These are phyloP conservation scores for Megalops cyprinoides DNA, from an alignment of 2,797 vertebrate genomes.

Conservation along the genomic window DNA sequence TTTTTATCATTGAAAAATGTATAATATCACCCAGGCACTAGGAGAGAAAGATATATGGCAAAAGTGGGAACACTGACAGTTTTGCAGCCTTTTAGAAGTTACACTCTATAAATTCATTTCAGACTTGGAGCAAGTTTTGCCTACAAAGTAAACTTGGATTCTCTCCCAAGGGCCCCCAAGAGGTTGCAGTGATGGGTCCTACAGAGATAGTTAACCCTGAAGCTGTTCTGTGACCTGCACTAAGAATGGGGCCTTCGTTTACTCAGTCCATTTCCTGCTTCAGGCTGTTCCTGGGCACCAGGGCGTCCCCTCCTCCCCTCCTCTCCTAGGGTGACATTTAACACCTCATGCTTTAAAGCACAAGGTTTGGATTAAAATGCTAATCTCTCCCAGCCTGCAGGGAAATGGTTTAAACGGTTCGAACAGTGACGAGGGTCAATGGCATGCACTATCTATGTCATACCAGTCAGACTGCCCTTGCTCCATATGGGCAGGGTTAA, in stretches of 20 bases:
- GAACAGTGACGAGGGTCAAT: not conserved
- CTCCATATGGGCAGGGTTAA: not conserved
- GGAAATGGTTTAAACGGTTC: slow-evolving; percentile 17
- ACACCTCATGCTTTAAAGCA: slow-evolving; percentile 16
- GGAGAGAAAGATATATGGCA: slow-evolving; percentile 18
- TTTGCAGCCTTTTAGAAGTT: slow-evolving; percentile 20
- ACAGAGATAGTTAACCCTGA: not conserved
- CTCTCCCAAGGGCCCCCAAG: not conserved
- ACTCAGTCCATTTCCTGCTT: slow-evolving; percentile 7
- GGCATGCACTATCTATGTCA: not conserved
- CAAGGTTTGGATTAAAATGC: slow-evolving; percentile 19
- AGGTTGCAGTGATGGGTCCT: slow-evolving; percentile 2
- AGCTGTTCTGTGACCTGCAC: slow-evolving; percentile 11
- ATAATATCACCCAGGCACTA: slow-evolving; percentile 6
- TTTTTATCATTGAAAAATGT: slow-evolving; percentile 19
- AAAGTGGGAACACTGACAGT: slow-evolving; percentile 12
- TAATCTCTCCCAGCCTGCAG: slow-evolving; percentile 11
- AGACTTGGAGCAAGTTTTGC: slow-evolving; percentile 19
- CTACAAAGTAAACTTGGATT: slow-evolving; percentile 19
- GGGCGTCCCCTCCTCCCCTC: not conserved
- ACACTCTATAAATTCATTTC: slow-evolving; percentile 18
- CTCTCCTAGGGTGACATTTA: not conserved
- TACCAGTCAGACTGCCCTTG: not conserved
- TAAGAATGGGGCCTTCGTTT: not conserved
- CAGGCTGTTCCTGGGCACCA: not conserved